Percentiles rank a stretch among this genome's conserved stretches.
Conservation (phyloP, 2,888 invertebrate species). For the Caenorhabditis imperialis region DNA sequence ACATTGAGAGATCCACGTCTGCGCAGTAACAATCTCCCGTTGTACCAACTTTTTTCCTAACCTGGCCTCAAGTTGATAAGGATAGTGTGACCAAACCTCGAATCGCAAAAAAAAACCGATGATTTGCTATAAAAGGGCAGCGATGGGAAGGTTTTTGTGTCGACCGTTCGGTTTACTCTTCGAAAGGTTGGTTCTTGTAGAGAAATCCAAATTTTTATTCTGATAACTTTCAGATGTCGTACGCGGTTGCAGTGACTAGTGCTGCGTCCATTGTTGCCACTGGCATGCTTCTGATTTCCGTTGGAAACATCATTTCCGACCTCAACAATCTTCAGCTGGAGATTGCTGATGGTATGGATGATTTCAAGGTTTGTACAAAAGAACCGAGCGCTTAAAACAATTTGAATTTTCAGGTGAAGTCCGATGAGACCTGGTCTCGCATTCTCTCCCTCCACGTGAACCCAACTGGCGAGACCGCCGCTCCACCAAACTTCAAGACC, state of each 20-base stretch:
- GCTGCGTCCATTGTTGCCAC: constrained; percentile 54
- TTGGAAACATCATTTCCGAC: constrained; percentile 54
- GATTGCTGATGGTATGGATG: constrained; percentile 45
- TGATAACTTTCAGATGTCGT: constrained; percentile 58
- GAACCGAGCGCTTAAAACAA: background rate
- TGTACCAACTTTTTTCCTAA: constrained; percentile 11
- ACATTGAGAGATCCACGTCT: constrained; percentile 8
- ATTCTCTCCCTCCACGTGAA: constrained; percentile 50
- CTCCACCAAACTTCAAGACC: constrained; percentile 51
- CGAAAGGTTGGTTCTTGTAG: constrained; percentile 16
- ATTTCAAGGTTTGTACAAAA: constrained; percentile 32
- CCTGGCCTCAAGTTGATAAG: constrained; percentile 32
- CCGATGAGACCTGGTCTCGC: constrained; percentile 56
- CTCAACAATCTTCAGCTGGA: constrained; percentile 50
- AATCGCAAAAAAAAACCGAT: constrained; percentile 2
- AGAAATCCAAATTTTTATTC: constrained; percentile 2
- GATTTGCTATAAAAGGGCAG: constrained; percentile 37
- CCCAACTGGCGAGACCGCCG: constrained; percentile 49
- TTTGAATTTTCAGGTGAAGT: constrained; percentile 41
- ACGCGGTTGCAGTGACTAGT: constrained; percentile 51
- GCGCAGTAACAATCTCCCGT: constrained; percentile 34
- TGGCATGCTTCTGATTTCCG: constrained; percentile 49
- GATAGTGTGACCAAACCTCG: constrained; percentile 43
- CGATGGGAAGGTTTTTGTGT: constrained; percentile 21
- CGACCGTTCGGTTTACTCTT: constrained; percentile 44